A percentile compares a stretch with the other conserved stretches of the same genome.
These are phyloP conservation scores for Numenius phaeopus DNA, from an alignment of 2,797 vertebrate genomes.

Conservation along the genomic window DNA sequence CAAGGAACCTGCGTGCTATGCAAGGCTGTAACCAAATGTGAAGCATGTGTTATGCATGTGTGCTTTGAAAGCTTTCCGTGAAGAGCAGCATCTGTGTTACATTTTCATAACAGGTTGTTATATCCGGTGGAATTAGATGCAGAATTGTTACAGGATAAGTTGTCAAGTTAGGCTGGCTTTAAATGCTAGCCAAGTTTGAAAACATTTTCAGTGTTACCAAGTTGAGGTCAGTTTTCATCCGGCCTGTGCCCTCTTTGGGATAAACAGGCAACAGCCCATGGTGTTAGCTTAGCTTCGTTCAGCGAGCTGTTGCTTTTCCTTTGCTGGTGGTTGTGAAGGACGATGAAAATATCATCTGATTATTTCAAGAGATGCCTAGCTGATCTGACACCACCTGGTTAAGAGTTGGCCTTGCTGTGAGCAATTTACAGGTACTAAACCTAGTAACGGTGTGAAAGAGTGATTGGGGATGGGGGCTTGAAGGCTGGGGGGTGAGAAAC, in stretches of 20 bases:
- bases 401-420: not conserved
- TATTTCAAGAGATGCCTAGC: not conserved
- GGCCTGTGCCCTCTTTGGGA: not conserved
- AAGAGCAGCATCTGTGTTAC: not conserved
- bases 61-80: not conserved
- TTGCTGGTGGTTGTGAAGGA: not conserved
- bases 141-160: not conserved
- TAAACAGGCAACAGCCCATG: not conserved
- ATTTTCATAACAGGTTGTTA: not conserved
- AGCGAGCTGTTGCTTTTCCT: not conserved
- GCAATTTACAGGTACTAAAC: not conserved
- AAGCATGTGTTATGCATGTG: not conserved
- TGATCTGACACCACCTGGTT: not conserved
- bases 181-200: not conserved
- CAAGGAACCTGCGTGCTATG: not conserved
- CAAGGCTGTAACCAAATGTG: not conserved
- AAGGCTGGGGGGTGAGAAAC: not conserved
- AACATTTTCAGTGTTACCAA: not conserved
- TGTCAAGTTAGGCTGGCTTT: not conserved
- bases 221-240: not conserved
- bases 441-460: too few species aligned
- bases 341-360: not conserved
- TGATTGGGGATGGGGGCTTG: not conserved
- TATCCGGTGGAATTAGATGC: not conserved
- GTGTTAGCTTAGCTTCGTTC: not conserved